These are phyloP conservation scores for Pangasianodon gigas DNA, from an alignment of 2,113 vertebrate genomes.

Conservation along the genomic window DNA sequence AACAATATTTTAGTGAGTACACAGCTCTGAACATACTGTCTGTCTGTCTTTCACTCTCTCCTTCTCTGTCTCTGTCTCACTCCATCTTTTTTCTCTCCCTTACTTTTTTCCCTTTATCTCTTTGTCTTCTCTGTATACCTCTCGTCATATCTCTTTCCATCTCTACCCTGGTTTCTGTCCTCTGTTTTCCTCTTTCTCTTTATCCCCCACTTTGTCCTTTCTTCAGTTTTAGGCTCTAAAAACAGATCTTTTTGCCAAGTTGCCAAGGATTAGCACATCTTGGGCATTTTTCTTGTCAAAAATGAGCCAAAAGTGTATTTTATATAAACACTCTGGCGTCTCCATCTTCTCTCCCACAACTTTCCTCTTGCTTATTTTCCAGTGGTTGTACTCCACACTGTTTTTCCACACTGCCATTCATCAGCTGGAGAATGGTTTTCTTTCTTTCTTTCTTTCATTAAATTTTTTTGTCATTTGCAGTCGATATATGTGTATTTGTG, in stretches of 20 bases:
- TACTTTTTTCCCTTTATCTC: neutral
- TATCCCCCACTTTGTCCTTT: neutral
- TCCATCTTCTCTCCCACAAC: neutral
- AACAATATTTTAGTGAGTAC: neutral
- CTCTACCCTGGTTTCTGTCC: neutral
- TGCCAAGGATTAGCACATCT: neutral
- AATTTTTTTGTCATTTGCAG: neutral
- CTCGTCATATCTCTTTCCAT: no score
- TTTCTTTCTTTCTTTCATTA: neutral
- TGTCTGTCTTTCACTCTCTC: neutral
- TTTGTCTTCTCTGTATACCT: neutral
- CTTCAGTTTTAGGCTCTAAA: neutral
- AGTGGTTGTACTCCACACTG: neutral
- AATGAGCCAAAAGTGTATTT: neutral
- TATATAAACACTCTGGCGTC: neutral
- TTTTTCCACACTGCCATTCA: constrained; percentile 18
- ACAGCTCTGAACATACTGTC: neutral
- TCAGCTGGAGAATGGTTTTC: neutral
- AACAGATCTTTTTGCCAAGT: neutral
- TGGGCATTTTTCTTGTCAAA: neutral
- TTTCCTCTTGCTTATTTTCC: neutral
- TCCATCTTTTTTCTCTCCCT: neutral
- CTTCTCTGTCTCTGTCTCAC: neutral
- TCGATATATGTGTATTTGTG: no score
- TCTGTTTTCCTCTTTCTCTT: neutral